Evolutionary conservation across 2,113 vertebrate species (phyloP).

Genomic region (Corvus hawaiiensis): DNA sequence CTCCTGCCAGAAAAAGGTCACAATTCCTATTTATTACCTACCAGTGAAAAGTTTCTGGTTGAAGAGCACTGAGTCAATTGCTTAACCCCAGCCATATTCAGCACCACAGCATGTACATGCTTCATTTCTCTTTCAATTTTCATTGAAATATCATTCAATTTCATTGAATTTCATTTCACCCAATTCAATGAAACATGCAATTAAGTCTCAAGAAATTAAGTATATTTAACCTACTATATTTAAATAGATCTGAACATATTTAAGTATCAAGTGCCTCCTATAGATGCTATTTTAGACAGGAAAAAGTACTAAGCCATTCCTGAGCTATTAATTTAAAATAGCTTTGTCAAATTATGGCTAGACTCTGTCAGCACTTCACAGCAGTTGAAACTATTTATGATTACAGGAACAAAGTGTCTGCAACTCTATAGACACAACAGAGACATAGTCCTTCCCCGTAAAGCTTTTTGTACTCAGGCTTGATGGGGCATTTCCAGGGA

Average conservation of each 20-base stretch:
- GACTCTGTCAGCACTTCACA: conserved; percentile 10
- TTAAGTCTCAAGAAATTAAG: not conserved
- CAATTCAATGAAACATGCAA: not conserved
- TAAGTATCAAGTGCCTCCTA: not conserved
- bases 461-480: conserved; percentile 21
- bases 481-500: conserved; percentile 22
- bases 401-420: not conserved
- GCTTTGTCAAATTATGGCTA: not conserved
- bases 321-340: not conserved
- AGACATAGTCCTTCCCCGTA: not conserved
- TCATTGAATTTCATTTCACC: not conserved
- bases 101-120: not conserved
- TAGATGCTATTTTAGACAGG: not conserved
- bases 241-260: not conserved
- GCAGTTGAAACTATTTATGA: conserved; percentile 27
- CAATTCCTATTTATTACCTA: not conserved
- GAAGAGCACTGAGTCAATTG: not conserved
- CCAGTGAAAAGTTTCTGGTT: not conserved
- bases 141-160: not conserved
- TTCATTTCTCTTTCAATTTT: not conserved
- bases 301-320: not conserved
- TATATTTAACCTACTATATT: not conserved
- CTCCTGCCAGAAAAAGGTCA: not conserved
- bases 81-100: not conserved
- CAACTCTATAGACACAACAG: conserved; percentile 5